Conservation (phyloP, 1,140 invertebrate genomes). For the Nasonia longicornis region DNA sequence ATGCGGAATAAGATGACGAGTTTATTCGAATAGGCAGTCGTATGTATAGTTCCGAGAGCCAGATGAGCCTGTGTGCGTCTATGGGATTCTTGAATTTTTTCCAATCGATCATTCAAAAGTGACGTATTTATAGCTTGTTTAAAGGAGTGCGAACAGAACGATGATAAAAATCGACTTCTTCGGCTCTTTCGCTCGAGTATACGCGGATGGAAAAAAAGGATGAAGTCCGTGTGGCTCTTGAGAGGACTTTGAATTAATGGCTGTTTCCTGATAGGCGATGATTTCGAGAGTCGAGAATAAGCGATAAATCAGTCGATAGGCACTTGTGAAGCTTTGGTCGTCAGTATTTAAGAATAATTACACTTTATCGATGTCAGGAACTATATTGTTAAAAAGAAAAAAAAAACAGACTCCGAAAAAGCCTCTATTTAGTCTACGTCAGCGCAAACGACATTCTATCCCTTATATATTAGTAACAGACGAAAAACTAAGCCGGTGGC, state of each 20-base stretch:
- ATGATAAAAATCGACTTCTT: neutral
- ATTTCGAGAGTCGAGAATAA: neutral
- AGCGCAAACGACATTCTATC: neutral
- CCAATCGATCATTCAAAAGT: neutral
- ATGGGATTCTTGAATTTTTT: neutral
- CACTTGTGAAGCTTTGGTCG: conserved; percentile 38
- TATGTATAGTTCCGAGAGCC: neutral
- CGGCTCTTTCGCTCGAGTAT: neutral
- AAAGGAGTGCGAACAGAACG: neutral
- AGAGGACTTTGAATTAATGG: neutral
- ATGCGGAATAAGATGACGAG: too few species aligned
- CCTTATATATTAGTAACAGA: conserved; percentile 36
- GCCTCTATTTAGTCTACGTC: neutral
- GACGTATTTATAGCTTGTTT: neutral
- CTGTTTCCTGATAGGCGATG: neutral
- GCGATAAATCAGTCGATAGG: conserved; percentile 52
- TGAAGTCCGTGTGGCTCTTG: neutral
- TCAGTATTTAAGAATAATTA: neutral
- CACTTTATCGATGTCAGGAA: too few species aligned
- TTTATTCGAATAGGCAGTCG: too few species aligned
- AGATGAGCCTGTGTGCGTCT: neutral
- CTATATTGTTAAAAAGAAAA: too few species aligned
- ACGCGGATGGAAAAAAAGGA: neutral
- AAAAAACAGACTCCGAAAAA: neutral
- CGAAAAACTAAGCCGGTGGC: conserved; percentile 2